Conservation (phyloP, 2,888 invertebrate species). For the Tholera decimalis region DNA sequence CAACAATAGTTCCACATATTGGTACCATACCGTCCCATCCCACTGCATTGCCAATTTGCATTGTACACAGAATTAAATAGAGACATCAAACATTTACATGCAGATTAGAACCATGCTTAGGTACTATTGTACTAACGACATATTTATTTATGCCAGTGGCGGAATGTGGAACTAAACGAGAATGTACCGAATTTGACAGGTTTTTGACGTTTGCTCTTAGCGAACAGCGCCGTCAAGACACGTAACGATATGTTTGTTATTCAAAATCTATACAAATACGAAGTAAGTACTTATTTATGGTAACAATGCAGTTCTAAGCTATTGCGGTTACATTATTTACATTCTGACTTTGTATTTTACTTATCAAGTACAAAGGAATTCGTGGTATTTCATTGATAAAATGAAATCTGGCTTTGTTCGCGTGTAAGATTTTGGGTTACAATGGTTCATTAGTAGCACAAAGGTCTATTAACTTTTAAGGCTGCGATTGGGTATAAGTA, state of each 20-base stretch:
- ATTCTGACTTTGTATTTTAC: conserved; percentile 9
- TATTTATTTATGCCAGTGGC: conserved; percentile 33
- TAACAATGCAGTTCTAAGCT: not conserved
- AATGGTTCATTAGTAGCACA: not conserved
- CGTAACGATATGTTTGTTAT: conserved; percentile 8
- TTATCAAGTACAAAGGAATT: not conserved
- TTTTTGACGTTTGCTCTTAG: conserved; percentile 7
- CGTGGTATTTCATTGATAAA: too few relatives aligned
- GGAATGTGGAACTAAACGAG: conserved; percentile 30
- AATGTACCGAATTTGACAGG: conserved; percentile 25
- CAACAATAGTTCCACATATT: conserved; percentile 17
- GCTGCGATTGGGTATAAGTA: too few relatives aligned
- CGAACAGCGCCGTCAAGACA: conserved; percentile 13
- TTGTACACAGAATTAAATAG: conserved; percentile 51
- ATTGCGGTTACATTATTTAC: conserved; percentile 20
- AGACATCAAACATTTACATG: conserved; percentile 56
- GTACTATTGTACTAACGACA: conserved; percentile 17
- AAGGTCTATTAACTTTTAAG: not conserved
- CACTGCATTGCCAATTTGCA: conserved; percentile 36
- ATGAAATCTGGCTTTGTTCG: not conserved
- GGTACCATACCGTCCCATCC: conserved; percentile 17
- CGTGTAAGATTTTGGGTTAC: conserved; percentile 23
- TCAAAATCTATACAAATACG: conserved; percentile 12
- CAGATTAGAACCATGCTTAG: conserved; percentile 43
- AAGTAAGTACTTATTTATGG: conserved; percentile 4